phyloP scores from a whole-genome alignment of 2,113 vertebrate genomes.

The Turnix velox region DNA sequence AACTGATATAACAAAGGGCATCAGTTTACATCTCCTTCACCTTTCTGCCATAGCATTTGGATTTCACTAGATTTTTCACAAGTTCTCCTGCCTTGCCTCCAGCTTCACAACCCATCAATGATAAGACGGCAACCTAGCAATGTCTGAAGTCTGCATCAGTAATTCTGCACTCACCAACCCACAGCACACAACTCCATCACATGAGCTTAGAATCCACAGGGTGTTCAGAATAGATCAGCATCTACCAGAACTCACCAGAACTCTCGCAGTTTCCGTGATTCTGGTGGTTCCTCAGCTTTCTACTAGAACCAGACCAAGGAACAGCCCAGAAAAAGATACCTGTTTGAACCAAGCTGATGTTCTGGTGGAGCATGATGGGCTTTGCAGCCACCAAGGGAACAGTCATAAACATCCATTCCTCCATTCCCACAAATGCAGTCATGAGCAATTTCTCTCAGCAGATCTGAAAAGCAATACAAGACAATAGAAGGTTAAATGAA shows the following conservation, averaged over 20 bases:
- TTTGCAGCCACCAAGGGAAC: background rate
- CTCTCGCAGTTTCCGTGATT: background rate
- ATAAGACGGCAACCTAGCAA: background rate
- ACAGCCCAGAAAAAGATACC: background rate
- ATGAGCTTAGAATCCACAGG: accelerated
- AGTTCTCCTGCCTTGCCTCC: background rate
- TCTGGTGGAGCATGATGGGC: background rate
- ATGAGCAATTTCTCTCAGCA: background rate
- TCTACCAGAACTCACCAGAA: background rate
- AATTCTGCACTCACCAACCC: background rate
- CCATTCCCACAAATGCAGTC: background rate
- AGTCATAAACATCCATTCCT: background rate
- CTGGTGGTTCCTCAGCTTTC: background rate
- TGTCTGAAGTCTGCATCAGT: background rate
- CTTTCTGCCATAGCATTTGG: background rate
- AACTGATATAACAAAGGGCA: background rate
- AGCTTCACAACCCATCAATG: background rate
- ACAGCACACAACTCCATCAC: background rate
- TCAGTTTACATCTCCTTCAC: background rate
- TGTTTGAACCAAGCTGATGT: background rate
- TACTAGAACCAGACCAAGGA: background rate
- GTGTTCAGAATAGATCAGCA: background rate
- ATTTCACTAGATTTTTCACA: accelerated
- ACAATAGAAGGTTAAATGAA: slow-evolving; percentile 13
- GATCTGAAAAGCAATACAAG: background rate